phyloP scores from a whole-genome alignment of 2,888 invertebrate species.

The Linnaemya vulpina region DNA sequence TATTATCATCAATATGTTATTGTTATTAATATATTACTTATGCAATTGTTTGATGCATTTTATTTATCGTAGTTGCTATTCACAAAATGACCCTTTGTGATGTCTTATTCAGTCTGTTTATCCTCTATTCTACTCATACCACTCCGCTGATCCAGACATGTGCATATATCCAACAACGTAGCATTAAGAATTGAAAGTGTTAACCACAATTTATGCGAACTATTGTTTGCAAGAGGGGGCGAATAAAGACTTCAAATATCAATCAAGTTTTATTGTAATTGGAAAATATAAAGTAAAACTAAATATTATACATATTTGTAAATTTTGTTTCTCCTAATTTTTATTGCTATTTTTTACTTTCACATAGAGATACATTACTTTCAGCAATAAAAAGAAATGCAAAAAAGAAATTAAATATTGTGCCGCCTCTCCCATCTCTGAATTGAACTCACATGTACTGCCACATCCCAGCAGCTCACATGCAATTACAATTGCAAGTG shows the following conservation, averaged over 20 bases:
- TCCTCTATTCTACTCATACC: not conserved
- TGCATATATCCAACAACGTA: not conserved
- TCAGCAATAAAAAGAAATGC: not conserved
- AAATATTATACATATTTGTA: no score
- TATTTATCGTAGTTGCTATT: conserved; percentile 29
- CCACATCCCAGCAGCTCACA: not conserved
- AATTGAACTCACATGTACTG: not conserved
- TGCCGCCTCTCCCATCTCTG: not conserved
- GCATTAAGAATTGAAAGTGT: not conserved
- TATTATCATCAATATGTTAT: conserved; percentile 6
- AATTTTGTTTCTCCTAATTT: no score
- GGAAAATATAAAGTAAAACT: no score
- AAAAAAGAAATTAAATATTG: not conserved
- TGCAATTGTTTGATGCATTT: conserved; percentile 36
- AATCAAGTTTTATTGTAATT: not conserved
- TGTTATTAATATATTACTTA: conserved; percentile 23
- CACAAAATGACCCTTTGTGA: not conserved
- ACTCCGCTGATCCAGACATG: no score
- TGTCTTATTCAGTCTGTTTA: conserved; percentile 8
- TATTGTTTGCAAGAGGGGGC: not conserved
- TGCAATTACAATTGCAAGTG: conserved; percentile 36
- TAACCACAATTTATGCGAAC: no score
- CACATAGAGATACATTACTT: not conserved
- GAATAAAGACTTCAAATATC: no score
- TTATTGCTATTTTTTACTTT: not conserved